Base-by-base conservation (phyloP, 2,113 vertebrate species). In the Porphyrio hochstetteri region DNA sequence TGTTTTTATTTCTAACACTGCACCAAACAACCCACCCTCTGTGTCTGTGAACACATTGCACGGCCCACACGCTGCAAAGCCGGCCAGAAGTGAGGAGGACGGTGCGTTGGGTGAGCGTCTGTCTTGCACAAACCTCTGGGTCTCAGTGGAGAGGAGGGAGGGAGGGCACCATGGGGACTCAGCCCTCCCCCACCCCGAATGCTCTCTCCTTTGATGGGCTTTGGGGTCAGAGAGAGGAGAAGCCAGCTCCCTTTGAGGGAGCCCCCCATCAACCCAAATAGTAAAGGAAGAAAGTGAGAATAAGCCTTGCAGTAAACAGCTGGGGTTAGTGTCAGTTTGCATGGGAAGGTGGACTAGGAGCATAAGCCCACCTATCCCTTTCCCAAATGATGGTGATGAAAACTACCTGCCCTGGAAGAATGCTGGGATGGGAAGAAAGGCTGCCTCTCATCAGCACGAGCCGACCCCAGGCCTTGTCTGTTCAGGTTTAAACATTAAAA, bases 121-220 rank as follows among this genome's bases (percentile, higher is more conserved):
- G 16, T 20, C 55, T 38, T 35, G 9, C 56, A 31, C 20, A 50
- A 29, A 31, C 19, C 55, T 5, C 14, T 8, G 36, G 42, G 10
- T 9, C 61, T 63, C 19, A 21, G 29, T 14, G 36, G 56, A 35
- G 65, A 13, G 28, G 1, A 1, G 29, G 36, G 4, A 75, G 25
- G 44, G 55, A 65, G 59, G 29, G 14, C 18, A 12, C 19, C 5
- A 7, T 5, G 48, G 14, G 33, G 7, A 8, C 5, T 33, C 27
- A 1, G 25, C 29, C 40, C 40, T 78, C 2, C 0, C 65, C 33
- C 40, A 3, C 48, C 36, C 13, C 2, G 3, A 4, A 0, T 0
- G 0, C 2, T 16, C 24, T 59, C 35, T 88, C 18, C 36, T 68
- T 23, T 21, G 7, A 0, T 29, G 55, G 17, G 13, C 23, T 61